Base-by-base conservation (phyloP, 1,140 invertebrate species). In the Heterodera carotae region DNA sequence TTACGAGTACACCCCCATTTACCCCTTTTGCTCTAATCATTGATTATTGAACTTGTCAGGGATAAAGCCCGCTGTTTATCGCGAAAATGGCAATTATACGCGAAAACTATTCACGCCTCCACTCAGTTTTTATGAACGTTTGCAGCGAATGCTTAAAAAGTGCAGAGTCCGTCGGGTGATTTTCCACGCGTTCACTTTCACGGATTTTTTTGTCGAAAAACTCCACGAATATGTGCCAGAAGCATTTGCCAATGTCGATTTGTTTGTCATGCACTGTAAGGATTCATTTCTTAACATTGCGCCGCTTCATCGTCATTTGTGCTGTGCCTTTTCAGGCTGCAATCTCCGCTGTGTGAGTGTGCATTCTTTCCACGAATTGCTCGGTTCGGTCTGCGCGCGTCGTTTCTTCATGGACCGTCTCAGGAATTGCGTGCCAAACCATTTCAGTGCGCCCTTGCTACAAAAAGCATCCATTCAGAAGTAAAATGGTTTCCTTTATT, bases 41-140 rank as follows among this genome's bases (percentile, higher is more conserved):
- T n/a, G n/a, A n/a, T n/a, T n/a, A n/a, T n/a, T n/a, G n/a, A n/a
- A n/a, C n/a, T 31, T 59, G 12, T 31, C 27, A 56, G 33, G 10
- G 27, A 22, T 29, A 22, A 59, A 33, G 8, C 56, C 22, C n/a
- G 29, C 31, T 10, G 36, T 77, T 12, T 77, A 60, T 56, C 29
- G 64, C n/a, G 18, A 15, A 5, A 59, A 71, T 59, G 25, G 25
- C 36, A 76, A n/a, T 39, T 76, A 69, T 34, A 72, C 36, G 25
- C 66, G 77, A n/a, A 78, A 78, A 69, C 53, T 78, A 2, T 78
- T 78, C 59, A 78, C 77, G 22, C 77, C 77, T 15, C 77, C 77
- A 12, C 74, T 78, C 12, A 71, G 31, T 7, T 78, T 76, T 34
- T 78, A 78, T 67, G 77, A 78, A 33, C 34, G 77, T 22, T 43